phyloP scores from a whole-genome alignment of 2,888 invertebrate species.

The Dilophus febrilis region DNA sequence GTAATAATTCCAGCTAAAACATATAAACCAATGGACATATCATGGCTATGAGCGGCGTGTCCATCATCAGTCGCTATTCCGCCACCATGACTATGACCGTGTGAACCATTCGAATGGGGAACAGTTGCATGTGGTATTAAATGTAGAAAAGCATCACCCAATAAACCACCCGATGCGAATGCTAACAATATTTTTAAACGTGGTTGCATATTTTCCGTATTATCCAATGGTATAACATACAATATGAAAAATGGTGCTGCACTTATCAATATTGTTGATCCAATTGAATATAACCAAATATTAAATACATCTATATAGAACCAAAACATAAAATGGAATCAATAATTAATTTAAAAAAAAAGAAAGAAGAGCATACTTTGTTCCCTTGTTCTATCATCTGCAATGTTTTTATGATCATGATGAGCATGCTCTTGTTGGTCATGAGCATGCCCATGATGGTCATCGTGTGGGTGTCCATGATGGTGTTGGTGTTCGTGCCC shows the following conservation, averaged over 20 bases:
- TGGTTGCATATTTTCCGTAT: slow-evolving; percentile 65
- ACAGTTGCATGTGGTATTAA: slow-evolving; percentile 89
- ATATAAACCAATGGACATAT: slow-evolving; percentile 85
- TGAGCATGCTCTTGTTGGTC: too few relatives aligned
- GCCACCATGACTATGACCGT: slow-evolving; percentile 37
- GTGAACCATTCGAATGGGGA: slow-evolving; percentile 30
- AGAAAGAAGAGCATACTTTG: too few relatives aligned
- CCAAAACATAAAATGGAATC: neutral
- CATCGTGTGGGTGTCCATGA: slow-evolving; percentile 12
- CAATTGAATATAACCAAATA: slow-evolving; percentile 66
- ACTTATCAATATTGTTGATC: slow-evolving; percentile 85
- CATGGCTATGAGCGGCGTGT: slow-evolving; percentile 37
- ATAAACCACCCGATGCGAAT: slow-evolving; percentile 86
- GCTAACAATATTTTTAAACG: slow-evolving; percentile 77
- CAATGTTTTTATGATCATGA: too few relatives aligned
- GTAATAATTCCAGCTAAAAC: slow-evolving; percentile 85
- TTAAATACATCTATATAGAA: slow-evolving; percentile 22
- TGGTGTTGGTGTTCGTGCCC: slow-evolving; percentile 9
- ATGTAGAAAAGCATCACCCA: slow-evolving; percentile 98
- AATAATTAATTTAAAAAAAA: neutral
- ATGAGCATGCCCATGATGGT: slow-evolving; percentile 9
- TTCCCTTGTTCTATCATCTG: too few relatives aligned
- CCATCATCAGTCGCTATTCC: too few relatives aligned
- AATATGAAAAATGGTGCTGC: slow-evolving; percentile 87
- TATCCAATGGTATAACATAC: slow-evolving; percentile 83